A percentile compares a stretch with the other conserved stretches of the same genome.
phyloP scores from a whole-genome alignment of 53 echinoderm and acorn worm genomes.

The Astropecten irregularis region DNA sequence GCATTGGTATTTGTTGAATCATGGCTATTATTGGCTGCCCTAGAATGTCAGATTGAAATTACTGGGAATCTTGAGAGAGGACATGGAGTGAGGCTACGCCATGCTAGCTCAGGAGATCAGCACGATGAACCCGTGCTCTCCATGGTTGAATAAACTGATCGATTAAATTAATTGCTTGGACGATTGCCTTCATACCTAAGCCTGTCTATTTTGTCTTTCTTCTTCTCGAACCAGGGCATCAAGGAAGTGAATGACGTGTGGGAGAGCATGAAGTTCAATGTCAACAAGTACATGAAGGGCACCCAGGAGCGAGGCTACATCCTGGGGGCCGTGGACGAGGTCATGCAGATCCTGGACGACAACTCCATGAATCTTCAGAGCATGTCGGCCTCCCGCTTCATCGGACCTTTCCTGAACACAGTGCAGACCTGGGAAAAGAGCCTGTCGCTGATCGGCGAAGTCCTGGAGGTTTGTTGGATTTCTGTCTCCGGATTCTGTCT shows the following conservation, averaged over 20 bases:
- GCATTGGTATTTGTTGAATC: too few relatives aligned
- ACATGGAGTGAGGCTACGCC: too few relatives aligned
- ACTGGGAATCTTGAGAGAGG: too few relatives aligned
- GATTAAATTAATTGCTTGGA: too few relatives aligned
- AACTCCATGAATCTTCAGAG: slow-evolving; percentile 99
- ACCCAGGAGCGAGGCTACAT: slow-evolving; percentile 98
- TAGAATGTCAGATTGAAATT: too few relatives aligned
- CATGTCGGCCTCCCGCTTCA: slow-evolving; percentile 98
- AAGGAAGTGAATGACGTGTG: slow-evolving; percentile 97
- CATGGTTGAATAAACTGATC: too few relatives aligned
- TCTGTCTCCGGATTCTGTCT: background rate
- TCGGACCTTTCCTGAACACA: slow-evolving; percentile 92
- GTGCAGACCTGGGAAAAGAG: slow-evolving; percentile 99
- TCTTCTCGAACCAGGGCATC: slow-evolving; percentile 78
- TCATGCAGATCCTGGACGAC: slow-evolving; percentile 97
- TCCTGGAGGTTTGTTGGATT: slow-evolving; percentile 75
- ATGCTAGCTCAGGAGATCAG: too few relatives aligned
- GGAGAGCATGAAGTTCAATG: slow-evolving; percentile 97
- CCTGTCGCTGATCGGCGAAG: slow-evolving; percentile 95
- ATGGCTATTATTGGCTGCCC: too few relatives aligned
- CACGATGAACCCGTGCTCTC: too few relatives aligned
- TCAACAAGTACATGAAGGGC: slow-evolving; percentile 98
- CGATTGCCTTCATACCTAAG: too few relatives aligned
- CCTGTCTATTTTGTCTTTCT: too few relatives aligned
- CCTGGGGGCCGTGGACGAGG: slow-evolving; percentile 95